These are phyloP conservation scores for Julus scanicus DNA, from an alignment of 2,888 invertebrate species.

Conservation along the genomic window DNA sequence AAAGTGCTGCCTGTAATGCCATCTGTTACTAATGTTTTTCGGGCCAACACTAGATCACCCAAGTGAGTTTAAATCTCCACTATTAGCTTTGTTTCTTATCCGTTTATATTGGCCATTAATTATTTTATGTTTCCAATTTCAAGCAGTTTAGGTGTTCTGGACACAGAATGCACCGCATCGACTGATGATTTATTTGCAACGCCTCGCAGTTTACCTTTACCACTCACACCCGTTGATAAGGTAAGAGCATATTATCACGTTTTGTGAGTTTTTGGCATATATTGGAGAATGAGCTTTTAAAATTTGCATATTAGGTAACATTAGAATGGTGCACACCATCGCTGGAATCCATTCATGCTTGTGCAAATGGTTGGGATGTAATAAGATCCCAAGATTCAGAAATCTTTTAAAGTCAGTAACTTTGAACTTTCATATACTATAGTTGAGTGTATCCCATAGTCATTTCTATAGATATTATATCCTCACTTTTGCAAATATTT, in stretches of 20 bases:
- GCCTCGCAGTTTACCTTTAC: slow-evolving; percentile 47
- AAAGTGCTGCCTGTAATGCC: not conserved
- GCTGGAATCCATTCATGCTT: slow-evolving; percentile 41
- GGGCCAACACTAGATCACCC: not conserved
- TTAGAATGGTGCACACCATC: slow-evolving; percentile 46
- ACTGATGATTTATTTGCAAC: slow-evolving; percentile 46
- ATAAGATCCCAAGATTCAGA: slow-evolving; percentile 49
- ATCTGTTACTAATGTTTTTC: slow-evolving; percentile 30
- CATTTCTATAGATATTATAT: not conserved
- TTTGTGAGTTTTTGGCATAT: not conserved
- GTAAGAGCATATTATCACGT: not conserved
- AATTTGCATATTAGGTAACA: not conserved
- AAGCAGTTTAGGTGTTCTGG: slow-evolving; percentile 8
- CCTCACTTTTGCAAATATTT: not conserved
- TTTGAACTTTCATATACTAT: not conserved
- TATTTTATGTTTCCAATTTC: not conserved
- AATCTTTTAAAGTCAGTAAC: not conserved
- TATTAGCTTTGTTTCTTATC: not conserved
- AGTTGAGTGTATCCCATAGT: not conserved
- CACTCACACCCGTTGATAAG: slow-evolving; percentile 35
- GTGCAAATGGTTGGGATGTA: slow-evolving; percentile 47
- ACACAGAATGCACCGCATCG: slow-evolving; percentile 1
- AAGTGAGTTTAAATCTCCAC: not conserved
- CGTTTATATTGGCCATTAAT: not conserved
- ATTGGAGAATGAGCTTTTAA: not conserved